A percentile compares a stretch with the other conserved stretches of the same genome.
These are phyloP conservation scores for Rhinopithecus roxellana DNA, from an alignment of 2,113 vertebrate genomes.

Conservation along the genomic window DNA sequence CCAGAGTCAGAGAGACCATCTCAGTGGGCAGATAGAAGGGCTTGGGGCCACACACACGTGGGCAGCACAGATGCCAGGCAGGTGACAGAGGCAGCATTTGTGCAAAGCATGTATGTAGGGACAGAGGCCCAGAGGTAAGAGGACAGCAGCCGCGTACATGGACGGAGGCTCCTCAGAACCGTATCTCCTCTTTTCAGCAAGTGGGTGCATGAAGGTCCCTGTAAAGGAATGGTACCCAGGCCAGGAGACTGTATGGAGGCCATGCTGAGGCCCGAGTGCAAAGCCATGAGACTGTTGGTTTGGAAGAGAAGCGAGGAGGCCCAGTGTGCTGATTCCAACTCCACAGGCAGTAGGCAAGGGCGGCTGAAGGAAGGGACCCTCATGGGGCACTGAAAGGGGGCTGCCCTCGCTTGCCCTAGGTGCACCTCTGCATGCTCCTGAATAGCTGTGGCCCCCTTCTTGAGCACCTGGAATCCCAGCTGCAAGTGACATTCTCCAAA, in stretches of 20 bases:
- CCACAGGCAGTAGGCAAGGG: accelerated
- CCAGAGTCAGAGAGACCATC: accelerated
- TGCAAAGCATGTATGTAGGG: accelerated
- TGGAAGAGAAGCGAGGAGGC: background rate
- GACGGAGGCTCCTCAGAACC: background rate
- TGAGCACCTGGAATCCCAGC: background rate
- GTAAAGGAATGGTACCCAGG: accelerated
- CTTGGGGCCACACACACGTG: accelerated
- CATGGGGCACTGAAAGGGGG: accelerated
- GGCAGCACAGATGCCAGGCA: accelerated
- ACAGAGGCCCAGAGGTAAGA: too few species aligned
- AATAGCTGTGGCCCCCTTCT: too few species aligned
- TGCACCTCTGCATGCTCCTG: too few species aligned
- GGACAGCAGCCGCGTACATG: accelerated
- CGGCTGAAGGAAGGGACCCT: accelerated
- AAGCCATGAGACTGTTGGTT: too few species aligned
- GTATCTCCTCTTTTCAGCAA: background rate
- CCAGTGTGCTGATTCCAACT: too few species aligned
- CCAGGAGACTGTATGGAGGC: accelerated
- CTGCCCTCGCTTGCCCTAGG: background rate
- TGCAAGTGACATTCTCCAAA: background rate
- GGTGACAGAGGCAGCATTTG: accelerated
- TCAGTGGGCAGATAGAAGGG: background rate
- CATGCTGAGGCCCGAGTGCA: background rate
- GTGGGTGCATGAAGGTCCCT: background rate